These are phyloP conservation scores for Hypselothyrea guttata DNA, from an alignment of 2,888 invertebrate genomes.

Conservation along the genomic window DNA sequence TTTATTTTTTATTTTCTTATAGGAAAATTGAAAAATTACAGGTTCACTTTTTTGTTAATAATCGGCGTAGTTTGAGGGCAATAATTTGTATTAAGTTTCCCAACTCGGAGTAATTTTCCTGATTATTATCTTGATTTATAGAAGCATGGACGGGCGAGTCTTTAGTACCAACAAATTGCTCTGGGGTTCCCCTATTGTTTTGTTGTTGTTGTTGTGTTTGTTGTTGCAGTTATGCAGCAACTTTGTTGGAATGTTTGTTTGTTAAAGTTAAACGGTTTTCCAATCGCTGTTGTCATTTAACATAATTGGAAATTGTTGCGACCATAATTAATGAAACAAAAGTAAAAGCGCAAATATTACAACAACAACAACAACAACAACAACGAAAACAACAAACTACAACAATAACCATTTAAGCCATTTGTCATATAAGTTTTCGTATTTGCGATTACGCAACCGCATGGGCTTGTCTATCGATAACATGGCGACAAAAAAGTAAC, in stretches of 20 bases:
- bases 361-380: background rate
- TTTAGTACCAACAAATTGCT: background rate
- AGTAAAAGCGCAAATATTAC: conserved; percentile 57
- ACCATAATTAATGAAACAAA: conserved; percentile 64
- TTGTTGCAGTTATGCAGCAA: conserved; percentile 8
- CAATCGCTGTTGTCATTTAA: conserved; percentile 49
- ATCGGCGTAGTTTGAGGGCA: too few relatives aligned
- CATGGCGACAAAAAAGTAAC: conserved; percentile 17
- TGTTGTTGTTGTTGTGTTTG: conserved; percentile 2
- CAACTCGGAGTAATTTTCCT: background rate
- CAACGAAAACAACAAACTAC: background rate
- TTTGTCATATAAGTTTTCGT: conserved; percentile 27
- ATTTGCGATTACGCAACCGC: conserved; percentile 29
- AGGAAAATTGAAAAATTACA: too few relatives aligned
- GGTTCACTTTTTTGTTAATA: too few relatives aligned
- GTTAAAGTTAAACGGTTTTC: conserved; percentile 40
- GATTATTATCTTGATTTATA: conserved; percentile 3
- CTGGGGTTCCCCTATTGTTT: background rate
- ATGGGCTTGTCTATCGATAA: conserved; percentile 36
- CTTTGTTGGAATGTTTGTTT: conserved; percentile 13
- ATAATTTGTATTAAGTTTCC: too few relatives aligned
- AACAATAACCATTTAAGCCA: conserved; percentile 10
- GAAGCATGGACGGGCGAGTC: conserved; percentile 4
- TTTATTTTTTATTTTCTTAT: too few relatives aligned
- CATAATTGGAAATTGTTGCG: conserved; percentile 51